Base-by-base conservation (phyloP, 2,113 vertebrate genomes). In the Pangasianodon gigas region DNA sequence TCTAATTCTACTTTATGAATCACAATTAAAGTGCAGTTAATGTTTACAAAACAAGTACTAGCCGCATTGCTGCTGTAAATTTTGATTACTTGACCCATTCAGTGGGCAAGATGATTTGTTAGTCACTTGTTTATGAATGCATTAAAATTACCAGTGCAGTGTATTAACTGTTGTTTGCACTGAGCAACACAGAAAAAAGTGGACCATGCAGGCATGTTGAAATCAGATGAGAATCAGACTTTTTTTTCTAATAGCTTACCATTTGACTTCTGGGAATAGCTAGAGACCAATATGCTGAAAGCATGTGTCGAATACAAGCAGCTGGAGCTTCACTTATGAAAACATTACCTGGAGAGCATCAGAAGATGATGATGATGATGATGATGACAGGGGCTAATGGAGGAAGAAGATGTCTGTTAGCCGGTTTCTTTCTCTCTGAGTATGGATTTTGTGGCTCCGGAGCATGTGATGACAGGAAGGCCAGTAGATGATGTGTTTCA, bases 251-350 rank as follows among this genome's bases (percentile, higher is more conserved):
- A 88, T 85, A 51, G n/a, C 32, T 46, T n/a, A 85, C 46, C 65
- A 77, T 26, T 86, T 85, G 79, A 90, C 86, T 87, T 91, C 85
- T 92, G 87, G 89, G 89, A 91, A 92, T 24, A 85, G 79, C 86
- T 32, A 67, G 84, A 32, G 14, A 92, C 87, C 89, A 87, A 62
- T 88, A 85, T 90, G 83, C 79, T 79, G 69, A 86, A 74, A 87
- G 60, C 71, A 74, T 8, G 82, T 81, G 81, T 80, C 74, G 41
- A 60, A 80, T 91, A 77, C 58, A 52, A 67, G 75, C 90, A 92
- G 87, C 92, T 90, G 89, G 87, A 91, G 44, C 52, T 91, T 90
- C 74, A 87, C 88, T 92, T 90, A 84, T 13, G 29, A 10, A 60
- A 65, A 51, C 26, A 32, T 87, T 26, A 79, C n/a, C 46, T 71